Evolutionary conservation across 2,113 vertebrate species (phyloP), one percentile per base, ranked within the genome.

Genomic region (Muscicapa adusta): DNA sequence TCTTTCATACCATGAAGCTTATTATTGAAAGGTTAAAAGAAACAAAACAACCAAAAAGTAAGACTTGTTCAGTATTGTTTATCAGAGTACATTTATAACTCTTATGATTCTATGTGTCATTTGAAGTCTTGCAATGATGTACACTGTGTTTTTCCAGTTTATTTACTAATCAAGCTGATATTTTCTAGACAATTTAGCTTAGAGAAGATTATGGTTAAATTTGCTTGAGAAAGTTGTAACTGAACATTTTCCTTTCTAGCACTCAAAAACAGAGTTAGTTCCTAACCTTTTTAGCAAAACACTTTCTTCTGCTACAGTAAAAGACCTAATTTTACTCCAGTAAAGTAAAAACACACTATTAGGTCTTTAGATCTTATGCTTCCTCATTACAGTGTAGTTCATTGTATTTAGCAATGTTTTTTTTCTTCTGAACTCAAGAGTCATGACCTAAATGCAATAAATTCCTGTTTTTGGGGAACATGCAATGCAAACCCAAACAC

Each of bases 91-190:
- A 33, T 43, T 83, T 61, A 38, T 33, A 51, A 56, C 3, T 57
- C 10, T 23, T 54, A 48, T 4, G 5, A 72, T 34, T 76, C 11
- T 66, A 29, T 9, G 8, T n/a, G 38, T 70, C 38, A 40, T n/a
- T 57, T 0, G 1, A 78, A 58, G 23, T 47, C 36, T 77, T 70
- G 40, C 7, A 61, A 36, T 31, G 14, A 62, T 0, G 5, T 15
- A 53, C 3, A 6, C 10, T 12, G 8, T 50, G 34, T 42, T 84
- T 84, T 58, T 85, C 20, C 56, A 18, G 31, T 26, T 70, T 57
- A 9, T 84, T 92, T 66, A 80, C 5, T 73, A 62, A 34, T 34
- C 26, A 5, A 66, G 14, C 26, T 47, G 14, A 43, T 12, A 65
- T 51, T 88, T 88, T 82, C 53, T 47, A 82, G 36, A 50, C 29